Evolutionary conservation across 2,113 vertebrate genomes (phyloP).

Genomic region (Sinocyclocheilus rhinocerous): DNA sequence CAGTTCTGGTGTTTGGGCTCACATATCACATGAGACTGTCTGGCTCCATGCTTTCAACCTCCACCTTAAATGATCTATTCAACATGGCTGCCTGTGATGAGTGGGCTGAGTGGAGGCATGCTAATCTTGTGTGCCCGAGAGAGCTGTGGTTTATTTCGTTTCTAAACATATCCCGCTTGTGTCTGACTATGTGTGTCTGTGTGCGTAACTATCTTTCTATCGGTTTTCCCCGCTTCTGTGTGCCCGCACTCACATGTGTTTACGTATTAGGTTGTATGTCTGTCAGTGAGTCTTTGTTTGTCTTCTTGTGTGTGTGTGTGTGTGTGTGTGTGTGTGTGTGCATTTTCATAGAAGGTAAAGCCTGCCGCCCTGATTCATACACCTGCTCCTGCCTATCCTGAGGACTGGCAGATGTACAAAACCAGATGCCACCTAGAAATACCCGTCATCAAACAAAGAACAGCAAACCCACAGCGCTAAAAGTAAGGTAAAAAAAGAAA

Average conservation of each 20-base stretch:
- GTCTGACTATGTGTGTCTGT: conserved; percentile 41
- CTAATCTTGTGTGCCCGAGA: conserved; percentile 27
- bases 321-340: conserved; percentile 11
- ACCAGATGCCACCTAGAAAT: conserved; percentile 48
- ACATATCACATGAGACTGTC: conserved; percentile 26
- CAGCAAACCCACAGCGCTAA: not conserved
- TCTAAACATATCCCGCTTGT: conserved; percentile 72
- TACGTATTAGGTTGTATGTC: conserved; percentile 30
- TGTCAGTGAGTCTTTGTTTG: conserved; percentile 31
- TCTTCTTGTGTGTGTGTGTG: conserved; percentile 1
- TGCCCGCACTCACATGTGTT: conserved; percentile 5
- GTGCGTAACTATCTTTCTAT: not conserved
- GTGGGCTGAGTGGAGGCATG: conserved; percentile 27
- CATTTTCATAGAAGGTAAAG: conserved; percentile 56
- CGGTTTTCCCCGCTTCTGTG: not conserved
- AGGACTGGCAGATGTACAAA: conserved; percentile 39
- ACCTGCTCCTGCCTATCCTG: conserved; percentile 74
- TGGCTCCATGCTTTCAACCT: conserved; percentile 37
- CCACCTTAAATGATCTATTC: conserved; percentile 33
- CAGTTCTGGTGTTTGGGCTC: conserved; percentile 35
- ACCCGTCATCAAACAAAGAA: conserved; percentile 30
- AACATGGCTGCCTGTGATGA: conserved; percentile 24
- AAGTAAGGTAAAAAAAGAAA: not conserved
- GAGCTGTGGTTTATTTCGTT: conserved; percentile 64
- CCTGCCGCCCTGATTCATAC: conserved; percentile 69